Base-by-base conservation (phyloP, 2,797 vertebrate species). In the Alosa sapidissima region DNA sequence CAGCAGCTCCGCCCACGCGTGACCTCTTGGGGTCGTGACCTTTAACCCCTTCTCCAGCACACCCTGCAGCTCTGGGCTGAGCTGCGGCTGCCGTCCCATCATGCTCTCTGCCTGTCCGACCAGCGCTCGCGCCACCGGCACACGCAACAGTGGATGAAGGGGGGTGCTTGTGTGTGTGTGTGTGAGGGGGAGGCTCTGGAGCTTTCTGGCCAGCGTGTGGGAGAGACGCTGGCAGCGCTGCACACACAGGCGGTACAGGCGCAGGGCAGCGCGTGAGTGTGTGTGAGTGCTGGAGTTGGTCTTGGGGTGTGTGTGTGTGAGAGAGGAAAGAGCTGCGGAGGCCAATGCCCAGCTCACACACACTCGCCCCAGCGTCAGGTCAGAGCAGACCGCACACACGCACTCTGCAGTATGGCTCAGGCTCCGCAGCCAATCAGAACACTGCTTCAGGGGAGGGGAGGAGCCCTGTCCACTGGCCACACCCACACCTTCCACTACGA, bases 281-380 rank as follows among this genome's bases (percentile, higher is more conserved):
- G 68, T 41, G 68, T 36, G 68, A 6, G 24, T 13, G 62, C 24
- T 11, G 9, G 24, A 10, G 2, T 65, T 62, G 62, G 28, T 4
- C 68, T 41, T 41, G 33, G 13, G 90, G 81, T 96, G 90, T 7
- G 33, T 1, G 49, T 51, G 49, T 51, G 8, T 65, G n/a, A 28
- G 60, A 2, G 24, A 90, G 81, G 91, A 87, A 13, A 89, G 86
- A 45, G 91, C 88, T 33, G 92, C 87, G 83, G 93, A 82, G 0
- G 96, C 96, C 0, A 92, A 93, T 48, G 92, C 88, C 98, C 98
- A 99, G 83, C 91, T 95, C 36, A 96, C 94, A 81, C 96, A 95
- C 83, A 96, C 91, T 0, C 91, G 93, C 0, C 95, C 96, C 83
- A 98, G 92, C 1, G 89, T 83, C 8, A 95, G 94, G 83, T 96